A percentile compares a stretch with the other conserved stretches of the same genome.
Evolutionary conservation across 2,113 vertebrate genomes (phyloP).

Genomic region (Phaethon lepturus): DNA sequence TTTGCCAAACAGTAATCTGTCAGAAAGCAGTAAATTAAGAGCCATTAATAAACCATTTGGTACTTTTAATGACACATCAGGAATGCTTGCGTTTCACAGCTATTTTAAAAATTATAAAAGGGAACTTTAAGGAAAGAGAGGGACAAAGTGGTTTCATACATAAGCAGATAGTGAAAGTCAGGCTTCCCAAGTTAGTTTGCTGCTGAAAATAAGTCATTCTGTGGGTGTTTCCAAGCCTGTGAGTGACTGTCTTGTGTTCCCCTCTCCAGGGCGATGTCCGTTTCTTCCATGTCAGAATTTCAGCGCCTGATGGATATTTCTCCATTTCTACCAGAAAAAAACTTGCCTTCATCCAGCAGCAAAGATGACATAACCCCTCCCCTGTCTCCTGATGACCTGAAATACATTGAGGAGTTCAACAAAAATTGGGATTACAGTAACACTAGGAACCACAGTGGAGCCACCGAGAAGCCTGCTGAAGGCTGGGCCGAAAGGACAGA

Average conservation of each 20-base stretch:
- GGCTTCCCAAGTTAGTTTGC: neutral
- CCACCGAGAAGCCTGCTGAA: slow-evolving; percentile 69
- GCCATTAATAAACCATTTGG: neutral
- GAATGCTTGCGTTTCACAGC: neutral
- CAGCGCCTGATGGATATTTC: slow-evolving; percentile 97
- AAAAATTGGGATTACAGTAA: slow-evolving; percentile 89
- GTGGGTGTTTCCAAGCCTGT: neutral
- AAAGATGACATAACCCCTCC: slow-evolving; percentile 92
- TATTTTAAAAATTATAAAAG: neutral
- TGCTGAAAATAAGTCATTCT: neutral
- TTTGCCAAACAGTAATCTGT: neutral
- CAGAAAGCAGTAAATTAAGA: neutral
- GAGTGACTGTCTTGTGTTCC: neutral
- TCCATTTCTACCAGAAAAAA: slow-evolving; percentile 94
- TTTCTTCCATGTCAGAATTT: slow-evolving; percentile 99
- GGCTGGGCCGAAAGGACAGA: slow-evolving; percentile 83
- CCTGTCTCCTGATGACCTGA: slow-evolving; percentile 95
- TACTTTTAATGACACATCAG: neutral
- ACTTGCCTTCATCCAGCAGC: slow-evolving; percentile 72
- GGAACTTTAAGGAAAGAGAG: neutral
- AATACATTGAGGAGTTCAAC: slow-evolving; percentile 97
- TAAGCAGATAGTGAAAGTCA: neutral
- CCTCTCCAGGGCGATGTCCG: slow-evolving; percentile 89
- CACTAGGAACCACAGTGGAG: slow-evolving; percentile 41
- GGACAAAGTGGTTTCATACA: neutral